Evolutionary conservation across 2,888 invertebrate species (phyloP).

Genomic region (Ctena decussata): DNA sequence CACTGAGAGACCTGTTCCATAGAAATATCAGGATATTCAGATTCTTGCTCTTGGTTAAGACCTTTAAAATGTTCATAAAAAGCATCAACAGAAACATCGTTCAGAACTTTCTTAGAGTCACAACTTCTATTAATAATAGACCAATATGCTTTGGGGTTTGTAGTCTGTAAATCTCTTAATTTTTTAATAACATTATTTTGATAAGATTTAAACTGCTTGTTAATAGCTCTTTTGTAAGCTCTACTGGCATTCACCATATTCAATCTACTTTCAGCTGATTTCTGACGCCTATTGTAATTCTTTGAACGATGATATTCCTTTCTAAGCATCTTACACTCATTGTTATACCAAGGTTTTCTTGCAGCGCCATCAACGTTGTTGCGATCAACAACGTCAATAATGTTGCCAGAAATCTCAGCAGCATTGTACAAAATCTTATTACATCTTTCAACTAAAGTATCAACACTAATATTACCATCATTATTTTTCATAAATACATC

Average conservation of each 20-base stretch:
- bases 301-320: background rate
- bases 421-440: background rate
- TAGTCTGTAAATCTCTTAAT: background rate
- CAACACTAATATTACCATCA: background rate
- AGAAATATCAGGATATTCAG: background rate
- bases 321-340: background rate
- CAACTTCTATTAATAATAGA: slow-evolving; percentile 4
- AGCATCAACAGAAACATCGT: background rate
- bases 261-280: background rate
- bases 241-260: background rate
- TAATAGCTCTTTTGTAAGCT: background rate
- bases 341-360: background rate
- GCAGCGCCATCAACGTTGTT: background rate
- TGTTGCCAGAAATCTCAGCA: background rate
- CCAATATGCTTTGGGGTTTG: background rate
- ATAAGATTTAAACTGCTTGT: background rate
- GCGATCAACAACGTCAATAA: background rate
- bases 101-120: background rate
- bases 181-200: background rate
- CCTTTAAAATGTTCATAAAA: background rate
- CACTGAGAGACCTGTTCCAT: background rate
- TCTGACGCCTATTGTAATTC: background rate
- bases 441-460: background rate
- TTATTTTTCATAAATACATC: background rate
- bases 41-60: background rate